Conservation (phyloP, 2,113 vertebrate genomes). For the Scopus umbretta region DNA sequence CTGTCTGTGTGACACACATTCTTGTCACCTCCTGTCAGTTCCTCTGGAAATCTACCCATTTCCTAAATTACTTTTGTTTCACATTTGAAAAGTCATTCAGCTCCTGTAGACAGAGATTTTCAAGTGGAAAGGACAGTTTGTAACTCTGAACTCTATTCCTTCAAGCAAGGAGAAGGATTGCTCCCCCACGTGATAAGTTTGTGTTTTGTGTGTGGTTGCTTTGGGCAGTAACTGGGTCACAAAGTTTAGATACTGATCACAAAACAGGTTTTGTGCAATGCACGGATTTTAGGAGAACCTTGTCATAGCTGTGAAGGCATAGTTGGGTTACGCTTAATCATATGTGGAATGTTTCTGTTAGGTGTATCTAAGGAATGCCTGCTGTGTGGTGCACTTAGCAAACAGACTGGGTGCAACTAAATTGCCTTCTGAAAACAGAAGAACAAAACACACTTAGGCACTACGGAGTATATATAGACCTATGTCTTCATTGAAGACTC, state of each 20-base stretch:
- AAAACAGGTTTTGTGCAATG: neutral
- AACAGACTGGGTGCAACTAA: neutral
- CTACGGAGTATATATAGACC: neutral
- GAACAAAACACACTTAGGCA: neutral
- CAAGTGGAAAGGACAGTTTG: neutral
- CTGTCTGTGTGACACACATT: neutral
- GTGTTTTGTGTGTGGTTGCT: neutral
- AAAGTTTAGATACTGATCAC: neutral
- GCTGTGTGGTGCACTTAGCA: neutral
- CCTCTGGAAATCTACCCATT: neutral
- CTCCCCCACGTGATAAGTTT: accelerated
- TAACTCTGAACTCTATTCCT: neutral
- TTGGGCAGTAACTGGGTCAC: neutral
- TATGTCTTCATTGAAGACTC: neutral
- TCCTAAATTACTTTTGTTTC: conserved; percentile 41
- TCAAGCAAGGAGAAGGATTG: neutral
- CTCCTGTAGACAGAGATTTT: neutral
- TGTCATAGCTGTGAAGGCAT: neutral
- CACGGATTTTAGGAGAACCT: neutral
- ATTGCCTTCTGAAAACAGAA: neutral
- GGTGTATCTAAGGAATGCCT: neutral
- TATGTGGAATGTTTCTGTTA: neutral
- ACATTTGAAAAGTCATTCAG: neutral
- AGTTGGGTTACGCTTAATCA: neutral
- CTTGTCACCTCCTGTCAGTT: neutral